Evolutionary conservation across 2,888 invertebrate genomes (phyloP), one percentile per base, ranked within the genome.

Genomic region (Napeogenes sylphis): DNA sequence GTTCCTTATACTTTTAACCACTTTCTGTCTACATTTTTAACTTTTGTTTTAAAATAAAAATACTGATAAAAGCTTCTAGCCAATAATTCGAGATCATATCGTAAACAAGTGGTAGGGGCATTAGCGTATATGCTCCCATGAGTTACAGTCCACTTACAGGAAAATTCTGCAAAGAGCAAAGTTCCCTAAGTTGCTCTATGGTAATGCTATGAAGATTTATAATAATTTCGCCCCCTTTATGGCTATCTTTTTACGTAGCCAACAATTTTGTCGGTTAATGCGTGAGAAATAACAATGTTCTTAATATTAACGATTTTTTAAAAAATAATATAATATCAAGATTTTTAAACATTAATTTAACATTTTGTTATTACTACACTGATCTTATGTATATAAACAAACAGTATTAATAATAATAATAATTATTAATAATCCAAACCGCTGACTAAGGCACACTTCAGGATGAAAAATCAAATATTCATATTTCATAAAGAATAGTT

Each of bases 161-260:
- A 77, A 82, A 84, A 83, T 83, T 81, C 80, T 78, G 76, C 77
- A 77, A 79, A 86, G 85, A 85, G 87, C 85, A 83, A 89, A 89
- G 85, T 87, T 87, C 80, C 80, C 80, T 79, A 83, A 87, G 80
- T 87, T 84, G 79, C 81, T 84, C 83, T 84, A 90, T 89, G 88
- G 86, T 84, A 88, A 90, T 90, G 85, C 84, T 81, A 84, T 85
- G 84, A 84, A 88, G 90, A 90, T 90, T 89, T 90, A 90, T 88
- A 90, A 88, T 90, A 85, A 89, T 88, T 87, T 82, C 80, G 72
- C 77, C 79, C 79, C 77, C 79, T 78, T 83, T 83, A 85, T 81
- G 79, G 80, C 79, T 79, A 81, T 77, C 75, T 79, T 84, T 84
- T 86, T 83, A 82, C 80, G 80, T 75, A 73, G 74, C 76, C 78